Evolutionary conservation across 2,113 vertebrate species (phyloP).

Genomic region (Ibidorhyncha struthersii): DNA sequence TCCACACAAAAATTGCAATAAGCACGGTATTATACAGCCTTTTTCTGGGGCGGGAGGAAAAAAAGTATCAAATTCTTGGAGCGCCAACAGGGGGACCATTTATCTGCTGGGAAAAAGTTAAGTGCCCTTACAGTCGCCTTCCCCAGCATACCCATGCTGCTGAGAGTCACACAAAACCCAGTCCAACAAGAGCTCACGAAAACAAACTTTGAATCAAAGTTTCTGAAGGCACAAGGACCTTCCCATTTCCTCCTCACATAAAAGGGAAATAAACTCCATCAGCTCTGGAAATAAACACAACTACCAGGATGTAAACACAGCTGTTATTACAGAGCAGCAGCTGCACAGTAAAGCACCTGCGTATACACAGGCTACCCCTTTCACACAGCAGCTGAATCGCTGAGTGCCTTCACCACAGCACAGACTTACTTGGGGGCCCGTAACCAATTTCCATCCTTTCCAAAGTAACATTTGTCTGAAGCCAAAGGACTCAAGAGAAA

Average conservation of each 20-base stretch:
- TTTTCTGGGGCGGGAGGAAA: no score
- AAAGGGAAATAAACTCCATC: not conserved
- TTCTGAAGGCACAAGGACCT: not conserved
- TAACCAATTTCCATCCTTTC: not conserved
- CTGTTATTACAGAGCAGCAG: not conserved
- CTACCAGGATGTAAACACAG: not conserved
- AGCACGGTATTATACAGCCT: not conserved
- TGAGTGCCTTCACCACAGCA: not conserved
- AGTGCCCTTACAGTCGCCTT: not conserved
- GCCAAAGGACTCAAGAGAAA: not conserved
- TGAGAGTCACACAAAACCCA: accelerated
- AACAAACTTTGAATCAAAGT: not conserved
- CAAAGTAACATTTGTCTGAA: not conserved
- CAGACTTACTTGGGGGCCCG: not conserved
- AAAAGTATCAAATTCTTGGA: not conserved
- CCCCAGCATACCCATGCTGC: accelerated
- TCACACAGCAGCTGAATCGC: accelerated
- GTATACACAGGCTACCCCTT: no score
- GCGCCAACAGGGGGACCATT: not conserved
- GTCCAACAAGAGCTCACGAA: accelerated
- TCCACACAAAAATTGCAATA: not conserved
- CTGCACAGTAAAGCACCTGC: not conserved
- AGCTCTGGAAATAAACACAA: not conserved
- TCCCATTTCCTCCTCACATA: not conserved
- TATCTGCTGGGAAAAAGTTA: not conserved